Percentiles rank a stretch among this genome's conserved stretches.
Evolutionary conservation across 2,113 vertebrate genomes (phyloP).

Genomic region (human): DNA sequence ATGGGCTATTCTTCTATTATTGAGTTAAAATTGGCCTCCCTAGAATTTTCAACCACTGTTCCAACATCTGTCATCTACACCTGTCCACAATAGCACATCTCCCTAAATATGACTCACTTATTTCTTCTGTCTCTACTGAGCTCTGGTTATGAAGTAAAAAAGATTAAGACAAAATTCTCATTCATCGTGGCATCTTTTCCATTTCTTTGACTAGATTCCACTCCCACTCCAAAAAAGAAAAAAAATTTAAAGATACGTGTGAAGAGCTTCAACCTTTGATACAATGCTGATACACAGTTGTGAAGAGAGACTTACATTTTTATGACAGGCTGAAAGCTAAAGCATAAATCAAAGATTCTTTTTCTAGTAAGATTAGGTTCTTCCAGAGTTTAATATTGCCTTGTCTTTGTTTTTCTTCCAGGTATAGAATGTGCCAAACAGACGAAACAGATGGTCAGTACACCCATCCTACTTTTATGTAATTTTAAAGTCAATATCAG

Average conservation of each 20-base stretch:
- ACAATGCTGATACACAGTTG: not conserved
- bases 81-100: not conserved
- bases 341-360: not conserved
- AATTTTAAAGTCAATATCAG: not conserved
- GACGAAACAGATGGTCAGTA: not conserved
- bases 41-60: not conserved
- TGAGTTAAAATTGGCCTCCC: not conserved
- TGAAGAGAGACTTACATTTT: not conserved
- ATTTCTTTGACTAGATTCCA: not conserved
- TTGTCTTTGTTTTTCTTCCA: slow-evolving; percentile 17
- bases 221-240: not conserved
- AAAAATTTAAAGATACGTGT: not conserved
- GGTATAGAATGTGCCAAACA: not conserved
- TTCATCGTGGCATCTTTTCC: not conserved
- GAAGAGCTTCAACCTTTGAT: not conserved
- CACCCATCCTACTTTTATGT: not conserved
- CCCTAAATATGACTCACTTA: not conserved
- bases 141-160: not conserved
- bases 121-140: not conserved
- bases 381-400: not conserved
- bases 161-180: not conserved
- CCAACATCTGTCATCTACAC: not conserved
- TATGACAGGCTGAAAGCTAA: not conserved
- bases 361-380: not conserved
- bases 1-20: not conserved